Percentiles rank a stretch among this genome's conserved stretches.
Evolutionary conservation across 2,888 invertebrate genomes (phyloP).

Genomic region (Tinea semifulvella): DNA sequence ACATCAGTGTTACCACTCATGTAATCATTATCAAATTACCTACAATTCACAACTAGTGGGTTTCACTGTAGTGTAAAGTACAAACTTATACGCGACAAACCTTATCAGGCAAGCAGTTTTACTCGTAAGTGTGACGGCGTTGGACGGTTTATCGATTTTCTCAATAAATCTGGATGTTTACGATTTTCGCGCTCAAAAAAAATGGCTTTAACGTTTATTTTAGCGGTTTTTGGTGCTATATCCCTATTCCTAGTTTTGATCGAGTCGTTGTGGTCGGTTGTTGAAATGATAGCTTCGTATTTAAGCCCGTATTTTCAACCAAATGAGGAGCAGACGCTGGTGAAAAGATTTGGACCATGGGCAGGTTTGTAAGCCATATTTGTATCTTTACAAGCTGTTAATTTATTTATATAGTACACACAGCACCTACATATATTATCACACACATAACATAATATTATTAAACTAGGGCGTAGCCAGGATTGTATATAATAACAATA

Average conservation of each 20-base stretch:
- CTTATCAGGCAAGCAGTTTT: conserved; percentile 1
- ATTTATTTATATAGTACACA: too few species aligned
- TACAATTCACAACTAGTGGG: too few species aligned
- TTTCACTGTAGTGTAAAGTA: too few species aligned
- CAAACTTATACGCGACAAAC: too few species aligned
- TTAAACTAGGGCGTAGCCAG: too few species aligned
- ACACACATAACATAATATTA: too few species aligned
- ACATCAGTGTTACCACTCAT: too few species aligned
- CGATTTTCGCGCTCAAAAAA: background rate
- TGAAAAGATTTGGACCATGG: conserved; percentile 83
- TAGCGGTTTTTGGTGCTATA: conserved; percentile 52
- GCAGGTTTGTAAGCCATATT: conserved; percentile 89
- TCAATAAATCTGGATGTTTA: background rate
- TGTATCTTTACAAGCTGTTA: too few species aligned
- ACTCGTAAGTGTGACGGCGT: background rate
- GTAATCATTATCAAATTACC: too few species aligned
- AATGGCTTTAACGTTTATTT: background rate
- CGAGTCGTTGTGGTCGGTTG: conserved; percentile 69
- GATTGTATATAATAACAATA: too few species aligned
- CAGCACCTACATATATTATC: too few species aligned
- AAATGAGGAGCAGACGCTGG: conserved; percentile 65
- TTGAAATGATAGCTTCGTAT: conserved; percentile 67
- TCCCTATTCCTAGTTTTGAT: conserved; percentile 55
- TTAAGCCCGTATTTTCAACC: conserved; percentile 74
- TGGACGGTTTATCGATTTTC: conserved; percentile 5